A percentile compares a stretch with the other conserved stretches of the same genome.
Conservation (phyloP, 2,797 vertebrate species). For the Rhinella marina region DNA sequence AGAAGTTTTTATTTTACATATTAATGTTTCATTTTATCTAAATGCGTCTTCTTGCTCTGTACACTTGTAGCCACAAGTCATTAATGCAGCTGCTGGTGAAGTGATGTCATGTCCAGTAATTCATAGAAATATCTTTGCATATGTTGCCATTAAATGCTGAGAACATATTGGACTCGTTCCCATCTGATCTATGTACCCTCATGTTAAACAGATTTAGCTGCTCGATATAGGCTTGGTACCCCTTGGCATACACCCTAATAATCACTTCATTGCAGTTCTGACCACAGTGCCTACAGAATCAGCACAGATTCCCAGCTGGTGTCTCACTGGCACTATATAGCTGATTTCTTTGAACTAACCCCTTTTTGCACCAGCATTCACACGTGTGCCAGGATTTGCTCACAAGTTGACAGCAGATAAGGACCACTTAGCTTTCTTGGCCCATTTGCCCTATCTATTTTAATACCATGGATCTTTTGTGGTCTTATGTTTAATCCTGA, state of each 20-base stretch:
- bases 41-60: too few species aligned
- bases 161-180: not conserved
- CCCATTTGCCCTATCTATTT: constrained; percentile 57
- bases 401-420: constrained; percentile 55
- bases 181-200: not conserved
- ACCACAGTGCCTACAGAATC: constrained; percentile 40
- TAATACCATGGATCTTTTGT: constrained; percentile 54
- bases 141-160: not conserved
- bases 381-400: constrained; percentile 54
- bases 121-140: not conserved
- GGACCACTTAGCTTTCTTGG: constrained; percentile 58
- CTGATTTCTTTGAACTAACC: constrained; percentile 42
- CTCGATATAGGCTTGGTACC: constrained; percentile 15
- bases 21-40: too few species aligned
- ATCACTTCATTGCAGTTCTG: constrained; percentile 36
- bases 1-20: too few species aligned
- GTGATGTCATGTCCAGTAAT: not conserved
- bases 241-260: constrained; percentile 12
- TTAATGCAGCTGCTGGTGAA: not conserved
- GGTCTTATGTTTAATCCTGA: constrained; percentile 56
- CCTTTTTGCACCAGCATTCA: constrained; percentile 46
- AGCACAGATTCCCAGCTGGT: constrained; percentile 58
- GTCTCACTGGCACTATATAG: constrained; percentile 38
- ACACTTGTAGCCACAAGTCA: not conserved
- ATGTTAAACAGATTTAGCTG: constrained; percentile 18